phyloP scores from a whole-genome alignment of 2,888 invertebrate genomes.

The Luffia ferchaultella region DNA sequence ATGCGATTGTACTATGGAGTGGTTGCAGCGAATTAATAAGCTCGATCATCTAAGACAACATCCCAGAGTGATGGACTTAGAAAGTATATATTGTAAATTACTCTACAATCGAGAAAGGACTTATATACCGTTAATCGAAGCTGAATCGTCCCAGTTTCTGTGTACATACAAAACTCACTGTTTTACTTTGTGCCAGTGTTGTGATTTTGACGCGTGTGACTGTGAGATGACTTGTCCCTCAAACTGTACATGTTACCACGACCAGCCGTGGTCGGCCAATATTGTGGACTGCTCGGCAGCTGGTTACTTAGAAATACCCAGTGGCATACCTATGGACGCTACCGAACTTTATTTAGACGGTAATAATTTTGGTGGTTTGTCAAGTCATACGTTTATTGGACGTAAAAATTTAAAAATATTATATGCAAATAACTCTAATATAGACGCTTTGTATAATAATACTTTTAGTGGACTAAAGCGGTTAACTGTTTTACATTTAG shows the following conservation, averaged over 20 bases:
- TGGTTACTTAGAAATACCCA: constrained; percentile 84
- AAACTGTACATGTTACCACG: constrained; percentile 95
- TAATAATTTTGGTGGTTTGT: constrained; percentile 86
- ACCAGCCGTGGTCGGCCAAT: constrained; percentile 92
- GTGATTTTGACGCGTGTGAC: constrained; percentile 96
- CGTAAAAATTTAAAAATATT: constrained; percentile 88
- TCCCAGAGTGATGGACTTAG: constrained; percentile 90
- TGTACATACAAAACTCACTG: constrained; percentile 94
- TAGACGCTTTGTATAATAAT: constrained; percentile 85
- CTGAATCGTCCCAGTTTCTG: constrained; percentile 88
- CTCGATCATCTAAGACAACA: constrained; percentile 84
- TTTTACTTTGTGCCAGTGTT: constrained; percentile 94
- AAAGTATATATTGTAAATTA: constrained; percentile 88
- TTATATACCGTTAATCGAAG: constrained; percentile 86
- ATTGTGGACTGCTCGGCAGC: constrained; percentile 90
- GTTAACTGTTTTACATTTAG: constrained; percentile 82
- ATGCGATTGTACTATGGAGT: constrained; percentile 95
- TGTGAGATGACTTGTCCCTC: constrained; percentile 96
- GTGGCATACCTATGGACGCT: constrained; percentile 93
- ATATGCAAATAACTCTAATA: constrained; percentile 88
- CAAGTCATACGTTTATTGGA: constrained; percentile 90
- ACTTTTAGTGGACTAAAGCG: constrained; percentile 89
- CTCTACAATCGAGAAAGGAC: constrained; percentile 85
- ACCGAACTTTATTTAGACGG: constrained; percentile 95
- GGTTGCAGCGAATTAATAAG: constrained; percentile 91